Base-by-base conservation (phyloP, 2,888 invertebrate species). In the Euspilapteryx auroguttella region DNA sequence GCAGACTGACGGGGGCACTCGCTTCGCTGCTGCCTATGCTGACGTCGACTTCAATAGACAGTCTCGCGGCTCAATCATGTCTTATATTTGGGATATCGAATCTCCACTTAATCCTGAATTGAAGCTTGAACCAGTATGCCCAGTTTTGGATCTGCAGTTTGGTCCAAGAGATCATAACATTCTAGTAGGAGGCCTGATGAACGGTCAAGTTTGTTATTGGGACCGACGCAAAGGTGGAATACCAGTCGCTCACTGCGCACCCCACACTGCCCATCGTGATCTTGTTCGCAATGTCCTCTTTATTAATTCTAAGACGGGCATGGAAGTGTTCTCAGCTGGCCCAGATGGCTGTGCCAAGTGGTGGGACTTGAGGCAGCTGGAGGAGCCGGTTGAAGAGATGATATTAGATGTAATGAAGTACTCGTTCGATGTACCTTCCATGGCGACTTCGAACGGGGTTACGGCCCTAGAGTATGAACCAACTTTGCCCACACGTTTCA, bases 241-340 rank as follows among this genome's bases (percentile, higher is more conserved):
- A 38, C 87, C 93, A 0, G 81, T 84, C 1, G 85, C 83, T 38
- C 61, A 79, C 27, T 85, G 88, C 39, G 80, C 84, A 2, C 80
- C 89, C 17, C 91, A 93, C 50, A 79, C 82, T 27, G 89, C 93
- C 32, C 96, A 96, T 55, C 76, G 86, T 14, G 95, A 96, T 64
- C 83, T 91, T 0, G 94, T 90, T 4, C 83, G 87, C 37, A 86
- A 85, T 37, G 85, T 92, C 4, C 59, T 90, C 1, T 96, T 94
- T 88, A 87, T 94, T 32, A 88, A 89, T 52, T 89, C 94, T 1
- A 97, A 97, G 66, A 88, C 91, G 1, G 93, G 94, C 1, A 85
- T 86, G 1, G 96, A 97, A 55, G 94, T 95, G 53, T 95, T 95
- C 64, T 94, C 95, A 1, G 81, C 88, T 0, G 88, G 93, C 0